Base-by-base conservation (phyloP, 2,113 vertebrate genomes). In the Grammomys surdaster region DNA sequence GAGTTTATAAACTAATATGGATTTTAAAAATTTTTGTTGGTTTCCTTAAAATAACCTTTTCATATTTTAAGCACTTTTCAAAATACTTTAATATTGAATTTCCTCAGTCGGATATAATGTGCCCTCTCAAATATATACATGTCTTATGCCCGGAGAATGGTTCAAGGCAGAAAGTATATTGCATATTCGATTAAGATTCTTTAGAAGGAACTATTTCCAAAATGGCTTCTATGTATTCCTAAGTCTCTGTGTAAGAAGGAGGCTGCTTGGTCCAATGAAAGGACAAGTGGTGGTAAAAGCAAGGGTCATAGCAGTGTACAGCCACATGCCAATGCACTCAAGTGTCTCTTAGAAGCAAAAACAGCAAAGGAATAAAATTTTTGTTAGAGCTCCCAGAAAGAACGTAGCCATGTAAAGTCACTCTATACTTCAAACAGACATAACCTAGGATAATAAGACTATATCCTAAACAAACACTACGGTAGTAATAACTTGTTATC, bases 221-320 rank as follows among this genome's bases (percentile, higher is more conserved):
- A 3, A 0, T n/a, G 36, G 0, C 0, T 3, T 0, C 58, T 93
- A 6, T 46, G 10, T 84, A 82, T 54, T 36, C 24, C 14, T 6
- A 51, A 63, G 7, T 10, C 46, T 96, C 4, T 58, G 51, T 67
- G 17, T 46, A 65, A 51, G 22, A 86, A 0, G 46, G 22, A 89
- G 7, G 8, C 0, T 40, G 17, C 22, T 6, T 31, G 26, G 13
- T 87, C 19, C 33, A 82, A 60, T 67, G 3, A 75, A 58, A 86
- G 36, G 33, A 84, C 33, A 28, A 33, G 1, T 40, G 28, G 7
- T 20, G 7, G 17, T 10, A 85, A 40, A 67, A 60, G 3, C n/a
- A 75, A 0, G 43, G 2, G 1, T 2, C 65, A 54, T 8, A 43
- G 3, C 51, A 31, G n/a, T 69, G 7, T 7, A 20, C 1, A 6